These are phyloP conservation scores for Pseudocheirus occidentalis DNA, from an alignment of 2,797 vertebrate species.

Conservation along the genomic window DNA sequence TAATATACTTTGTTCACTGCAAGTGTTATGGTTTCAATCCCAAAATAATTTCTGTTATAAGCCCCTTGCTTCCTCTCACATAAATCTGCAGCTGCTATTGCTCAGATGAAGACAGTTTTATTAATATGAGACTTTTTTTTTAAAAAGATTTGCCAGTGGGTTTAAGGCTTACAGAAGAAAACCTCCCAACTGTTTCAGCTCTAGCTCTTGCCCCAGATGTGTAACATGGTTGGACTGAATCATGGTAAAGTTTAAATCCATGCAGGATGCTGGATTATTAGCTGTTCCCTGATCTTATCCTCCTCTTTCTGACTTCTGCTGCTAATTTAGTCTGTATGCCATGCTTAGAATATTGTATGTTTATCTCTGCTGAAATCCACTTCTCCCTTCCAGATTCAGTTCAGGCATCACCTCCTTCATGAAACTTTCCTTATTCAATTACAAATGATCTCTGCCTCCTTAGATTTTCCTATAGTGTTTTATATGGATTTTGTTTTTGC, in stretches of 20 bases:
- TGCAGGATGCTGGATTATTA: not conserved
- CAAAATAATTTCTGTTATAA: not conserved
- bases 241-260: not conserved
- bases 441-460: not conserved
- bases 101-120: not conserved
- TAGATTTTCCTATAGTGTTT: not conserved
- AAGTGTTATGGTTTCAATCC: not conserved
- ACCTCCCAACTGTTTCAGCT: not conserved
- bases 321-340: too few relatives aligned
- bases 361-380: constrained; percentile 1
- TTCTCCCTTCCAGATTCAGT: not conserved
- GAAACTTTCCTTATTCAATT: not conserved
- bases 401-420: not conserved
- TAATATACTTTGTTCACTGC: not conserved
- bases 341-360: not conserved
- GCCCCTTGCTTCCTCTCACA: not conserved
- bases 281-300: not conserved
- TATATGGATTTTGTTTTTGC: not conserved
- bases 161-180: not conserved
- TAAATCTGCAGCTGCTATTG: not conserved
- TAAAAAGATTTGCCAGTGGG: not conserved
- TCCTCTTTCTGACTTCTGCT: not conserved
- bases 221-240: not conserved
- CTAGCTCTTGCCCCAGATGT: not conserved
- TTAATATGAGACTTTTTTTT: not conserved